A percentile compares a stretch with the other conserved stretches of the same genome.
phyloP scores from a whole-genome alignment of 2,888 invertebrate species.

The Ashinkailepas kermadecensis region DNA sequence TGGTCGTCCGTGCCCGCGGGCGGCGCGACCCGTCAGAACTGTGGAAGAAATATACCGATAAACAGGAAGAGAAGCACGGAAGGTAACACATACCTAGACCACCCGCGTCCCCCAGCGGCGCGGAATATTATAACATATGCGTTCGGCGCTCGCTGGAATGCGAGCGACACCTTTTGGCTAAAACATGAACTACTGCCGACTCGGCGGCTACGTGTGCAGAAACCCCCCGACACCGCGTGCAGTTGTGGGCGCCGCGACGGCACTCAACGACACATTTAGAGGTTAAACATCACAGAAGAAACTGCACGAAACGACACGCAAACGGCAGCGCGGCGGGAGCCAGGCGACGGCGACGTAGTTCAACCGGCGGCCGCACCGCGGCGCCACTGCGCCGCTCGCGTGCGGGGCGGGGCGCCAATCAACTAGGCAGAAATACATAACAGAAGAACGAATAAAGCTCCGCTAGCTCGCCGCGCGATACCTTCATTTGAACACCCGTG shows the following conservation, averaged over 20 bases:
- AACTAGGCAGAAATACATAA: neutral
- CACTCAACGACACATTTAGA: neutral
- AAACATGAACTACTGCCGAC: constrained; percentile 8
- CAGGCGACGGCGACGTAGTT: neutral
- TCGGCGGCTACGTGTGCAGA: neutral
- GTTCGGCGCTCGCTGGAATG: neutral
- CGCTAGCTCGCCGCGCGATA: neutral
- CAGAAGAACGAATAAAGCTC: constrained; percentile 3
- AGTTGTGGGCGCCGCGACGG: neutral
- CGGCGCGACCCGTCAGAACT: neutral
- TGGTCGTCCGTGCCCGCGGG: neutral
- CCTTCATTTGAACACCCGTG: neutral
- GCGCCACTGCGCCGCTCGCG: neutral
- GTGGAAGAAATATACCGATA: neutral
- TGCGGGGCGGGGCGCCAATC: neutral
- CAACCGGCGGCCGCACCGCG: neutral
- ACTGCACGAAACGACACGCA: neutral
- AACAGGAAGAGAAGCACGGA: neutral
- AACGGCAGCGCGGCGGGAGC: neutral
- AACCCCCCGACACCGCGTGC: constrained; percentile 10
- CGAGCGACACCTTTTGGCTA: neutral
- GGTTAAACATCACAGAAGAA: neutral
- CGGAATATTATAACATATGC: neutral
- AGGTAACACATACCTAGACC: constrained; percentile 1
- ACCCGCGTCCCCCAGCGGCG: neutral